Evolutionary conservation across 2,113 vertebrate species (phyloP), one percentile per base, ranked within the genome.

Genomic region (Ondatra zibethicus): DNA sequence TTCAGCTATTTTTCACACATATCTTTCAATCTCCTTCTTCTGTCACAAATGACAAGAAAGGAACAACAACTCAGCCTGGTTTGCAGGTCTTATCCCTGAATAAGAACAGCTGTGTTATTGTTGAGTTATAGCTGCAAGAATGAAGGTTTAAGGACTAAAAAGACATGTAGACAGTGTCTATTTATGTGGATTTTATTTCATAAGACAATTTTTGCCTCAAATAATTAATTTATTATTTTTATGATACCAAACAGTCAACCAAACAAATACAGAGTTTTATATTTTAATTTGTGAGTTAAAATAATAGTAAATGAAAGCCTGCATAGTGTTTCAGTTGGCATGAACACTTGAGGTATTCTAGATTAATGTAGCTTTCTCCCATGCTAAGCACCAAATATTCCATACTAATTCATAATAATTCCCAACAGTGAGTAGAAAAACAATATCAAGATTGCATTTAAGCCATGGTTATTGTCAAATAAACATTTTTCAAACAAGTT

Each of bases 171-270:
- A 89, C 47, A 47, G 33, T 95, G 8, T 65, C 94, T 29, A 89
- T 5, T 80, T 7, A 42, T 63, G 36, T 36, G 9, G 21, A 39
- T 93, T 96, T 78, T 87, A 78, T 92, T 92, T 1, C 5, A 73
- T 61, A 89, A 68, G 5, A 4, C 66, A 45, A 16, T 80, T 95
- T 93, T 89, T 33, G 25, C 23, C 4, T 92, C 6, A 77, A 21
- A 50, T 70, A 50, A 92, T 75, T 91, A 88, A 72, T 78, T 93
- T 73, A 5, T 68, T 93, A 1, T 66, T 21, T 94, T 94, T 75
- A 70, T 87, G 29, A 92, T 58, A 5, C 3, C 33, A 89, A 75
- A 21, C 36, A 90, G 45, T 11, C 88, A 89, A n/a, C 1, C 8
- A 61, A 94, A 89, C 39, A 89, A 93, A 27, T 27, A 3, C 0